phyloP scores from a whole-genome alignment of 64 coral and sea anemone species.

The Acropora yongei region DNA sequence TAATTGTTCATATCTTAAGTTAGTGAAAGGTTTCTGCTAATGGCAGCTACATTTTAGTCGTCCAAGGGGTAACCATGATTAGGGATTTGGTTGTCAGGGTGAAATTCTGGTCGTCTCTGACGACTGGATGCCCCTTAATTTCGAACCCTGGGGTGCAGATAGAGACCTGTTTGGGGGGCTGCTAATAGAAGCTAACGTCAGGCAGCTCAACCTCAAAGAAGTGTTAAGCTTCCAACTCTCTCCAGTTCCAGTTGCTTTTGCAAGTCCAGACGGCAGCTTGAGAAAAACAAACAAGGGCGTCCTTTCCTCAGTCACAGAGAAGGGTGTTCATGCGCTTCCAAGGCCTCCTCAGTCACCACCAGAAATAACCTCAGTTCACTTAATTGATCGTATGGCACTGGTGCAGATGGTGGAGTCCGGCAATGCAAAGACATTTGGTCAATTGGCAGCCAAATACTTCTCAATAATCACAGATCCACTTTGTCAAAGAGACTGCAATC shows the following conservation, averaged over 20 bases:
- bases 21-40: no score
- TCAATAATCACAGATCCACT: background rate
- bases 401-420: slow-evolving; percentile 21
- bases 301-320: slow-evolving; percentile 10
- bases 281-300: slow-evolving; percentile 60
- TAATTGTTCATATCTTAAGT: no score
- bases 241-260: slow-evolving; percentile 51
- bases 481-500: background rate
- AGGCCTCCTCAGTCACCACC: background rate
- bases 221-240: slow-evolving; percentile 67
- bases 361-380: background rate
- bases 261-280: slow-evolving; percentile 54
- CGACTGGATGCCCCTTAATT: no score
- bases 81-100: no score
- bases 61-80: background rate
- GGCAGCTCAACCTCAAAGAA: slow-evolving; percentile 60
- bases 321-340: background rate
- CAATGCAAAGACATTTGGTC: slow-evolving; percentile 30
- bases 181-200: slow-evolving; percentile 46
- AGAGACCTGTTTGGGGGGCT: slow-evolving; percentile 20
- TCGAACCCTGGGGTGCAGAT: background rate
- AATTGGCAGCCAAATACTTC: slow-evolving; percentile 22
- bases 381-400: slow-evolving; percentile 43
- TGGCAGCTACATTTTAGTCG: no score
- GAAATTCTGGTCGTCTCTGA: no score